phyloP scores from a whole-genome alignment of 2,113 vertebrate genomes.

The Petaurus breviceps region DNA sequence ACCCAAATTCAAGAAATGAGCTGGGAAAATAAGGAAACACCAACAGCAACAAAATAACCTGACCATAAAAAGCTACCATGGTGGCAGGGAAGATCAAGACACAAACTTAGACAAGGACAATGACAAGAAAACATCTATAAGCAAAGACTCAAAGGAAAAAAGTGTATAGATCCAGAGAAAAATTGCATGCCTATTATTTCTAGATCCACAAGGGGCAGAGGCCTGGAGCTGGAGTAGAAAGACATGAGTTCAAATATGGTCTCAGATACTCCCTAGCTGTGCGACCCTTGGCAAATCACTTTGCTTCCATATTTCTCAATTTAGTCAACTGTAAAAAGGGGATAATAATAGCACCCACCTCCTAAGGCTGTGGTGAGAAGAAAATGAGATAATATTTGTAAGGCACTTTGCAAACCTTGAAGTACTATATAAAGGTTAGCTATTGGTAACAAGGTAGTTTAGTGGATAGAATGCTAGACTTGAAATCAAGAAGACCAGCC shows the following conservation, averaged over 20 bases:
- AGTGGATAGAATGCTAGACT: not conserved
- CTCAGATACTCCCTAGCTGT: not conserved
- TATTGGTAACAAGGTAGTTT: not conserved
- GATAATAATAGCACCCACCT: not conserved
- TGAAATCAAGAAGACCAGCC: not conserved
- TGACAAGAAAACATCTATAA: not conserved
- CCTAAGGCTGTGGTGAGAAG: not conserved
- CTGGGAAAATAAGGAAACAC: not conserved
- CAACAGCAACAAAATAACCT: not conserved
- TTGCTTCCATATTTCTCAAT: not conserved
- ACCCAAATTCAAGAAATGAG: not conserved
- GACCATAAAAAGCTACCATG: not conserved
- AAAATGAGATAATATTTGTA: not conserved
- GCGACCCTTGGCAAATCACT: not conserved
- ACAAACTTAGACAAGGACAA: not conserved
- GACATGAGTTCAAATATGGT: not conserved
- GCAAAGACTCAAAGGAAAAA: not conserved
- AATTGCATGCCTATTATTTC: not conserved
- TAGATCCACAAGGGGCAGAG: not conserved
- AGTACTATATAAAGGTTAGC: not conserved
- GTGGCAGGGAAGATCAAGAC: not conserved
- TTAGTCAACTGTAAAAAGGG: not conserved
- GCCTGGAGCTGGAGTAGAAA: not conserved
- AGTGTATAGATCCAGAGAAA: not conserved
- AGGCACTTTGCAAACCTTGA: not conserved